Conservation (phyloP, 2,113 vertebrate genomes). For the Neotragus moschatus region DNA sequence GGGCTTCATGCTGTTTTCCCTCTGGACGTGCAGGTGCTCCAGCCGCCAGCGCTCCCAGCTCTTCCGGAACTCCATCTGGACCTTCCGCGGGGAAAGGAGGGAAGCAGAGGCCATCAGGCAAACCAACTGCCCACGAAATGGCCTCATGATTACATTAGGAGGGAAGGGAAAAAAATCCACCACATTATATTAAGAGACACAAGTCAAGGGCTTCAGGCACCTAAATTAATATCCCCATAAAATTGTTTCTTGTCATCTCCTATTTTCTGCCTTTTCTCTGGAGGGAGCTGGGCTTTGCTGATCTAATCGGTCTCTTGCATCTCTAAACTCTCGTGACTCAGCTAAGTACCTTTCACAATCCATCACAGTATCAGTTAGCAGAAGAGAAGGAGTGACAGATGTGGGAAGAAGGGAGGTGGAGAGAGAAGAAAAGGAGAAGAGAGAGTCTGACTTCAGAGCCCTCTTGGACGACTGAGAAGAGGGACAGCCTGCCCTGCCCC, state of each 20-base stretch:
- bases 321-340: constrained; percentile 55
- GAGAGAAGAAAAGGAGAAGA: background rate
- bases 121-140: constrained; percentile 44
- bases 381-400: background rate
- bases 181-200: constrained; percentile 58
- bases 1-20: constrained; percentile 85
- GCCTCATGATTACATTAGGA: constrained; percentile 55
- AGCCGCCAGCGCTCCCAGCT: constrained; percentile 85
- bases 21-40: constrained; percentile 79
- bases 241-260: constrained; percentile 69
- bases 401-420: background rate
- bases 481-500: fast-evolving
- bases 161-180: constrained; percentile 42
- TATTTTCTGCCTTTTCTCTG: constrained; percentile 50
- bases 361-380: constrained; percentile 12
- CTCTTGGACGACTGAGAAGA: fast-evolving
- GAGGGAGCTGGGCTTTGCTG: constrained; percentile 52
- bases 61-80: constrained; percentile 85
- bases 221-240: constrained; percentile 75
- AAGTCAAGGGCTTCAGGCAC: constrained; percentile 63
- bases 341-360: constrained; percentile 65
- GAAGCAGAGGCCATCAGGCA: constrained; percentile 50
- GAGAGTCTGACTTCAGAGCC: background rate
- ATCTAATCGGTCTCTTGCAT: constrained; percentile 55
- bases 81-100: constrained; percentile 72